Evolutionary conservation across 2,797 vertebrate genomes (phyloP).

Genomic region (Periparus ater): DNA sequence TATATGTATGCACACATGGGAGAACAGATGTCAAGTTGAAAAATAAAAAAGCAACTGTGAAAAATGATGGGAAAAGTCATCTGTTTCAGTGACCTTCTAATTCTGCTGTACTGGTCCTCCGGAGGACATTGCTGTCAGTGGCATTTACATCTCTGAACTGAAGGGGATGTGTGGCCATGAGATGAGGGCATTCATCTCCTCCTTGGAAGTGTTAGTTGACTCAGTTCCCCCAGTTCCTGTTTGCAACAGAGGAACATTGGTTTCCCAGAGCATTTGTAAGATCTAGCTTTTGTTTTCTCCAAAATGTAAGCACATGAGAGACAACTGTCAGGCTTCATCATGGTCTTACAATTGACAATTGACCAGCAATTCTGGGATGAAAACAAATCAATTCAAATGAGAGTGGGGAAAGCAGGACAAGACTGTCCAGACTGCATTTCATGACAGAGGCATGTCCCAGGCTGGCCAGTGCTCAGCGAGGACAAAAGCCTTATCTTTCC

Average conservation of each 20-base stretch:
- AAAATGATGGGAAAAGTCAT: slow-evolving; percentile 7
- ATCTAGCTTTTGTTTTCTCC: slow-evolving; percentile 4
- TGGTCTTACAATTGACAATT: not conserved
- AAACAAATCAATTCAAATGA: not conserved
- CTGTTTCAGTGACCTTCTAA: slow-evolving; percentile 16
- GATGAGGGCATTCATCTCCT: not conserved
- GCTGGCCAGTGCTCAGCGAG: rapidly evolving
- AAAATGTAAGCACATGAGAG: slow-evolving; percentile 1
- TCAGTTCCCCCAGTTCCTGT: not conserved
- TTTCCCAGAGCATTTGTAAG: not conserved
- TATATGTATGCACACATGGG: not conserved
- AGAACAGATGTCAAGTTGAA: slow-evolving; percentile 5
- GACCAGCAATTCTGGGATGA: not conserved
- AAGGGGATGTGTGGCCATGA: not conserved
- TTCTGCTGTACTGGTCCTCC: not conserved
- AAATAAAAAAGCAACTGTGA: not conserved
- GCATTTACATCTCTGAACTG: slow-evolving; percentile 2
- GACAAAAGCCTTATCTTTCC: not conserved
- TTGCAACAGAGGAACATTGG: not conserved
- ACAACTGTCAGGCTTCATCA: not conserved
- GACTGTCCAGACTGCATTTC: not conserved
- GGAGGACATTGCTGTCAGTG: slow-evolving; percentile 5
- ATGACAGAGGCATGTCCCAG: not conserved
- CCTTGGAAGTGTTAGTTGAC: not conserved
- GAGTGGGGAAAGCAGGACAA: not conserved